Base-by-base conservation (phyloP, 2,113 vertebrate genomes). In the Hypomesus transpacificus region DNA sequence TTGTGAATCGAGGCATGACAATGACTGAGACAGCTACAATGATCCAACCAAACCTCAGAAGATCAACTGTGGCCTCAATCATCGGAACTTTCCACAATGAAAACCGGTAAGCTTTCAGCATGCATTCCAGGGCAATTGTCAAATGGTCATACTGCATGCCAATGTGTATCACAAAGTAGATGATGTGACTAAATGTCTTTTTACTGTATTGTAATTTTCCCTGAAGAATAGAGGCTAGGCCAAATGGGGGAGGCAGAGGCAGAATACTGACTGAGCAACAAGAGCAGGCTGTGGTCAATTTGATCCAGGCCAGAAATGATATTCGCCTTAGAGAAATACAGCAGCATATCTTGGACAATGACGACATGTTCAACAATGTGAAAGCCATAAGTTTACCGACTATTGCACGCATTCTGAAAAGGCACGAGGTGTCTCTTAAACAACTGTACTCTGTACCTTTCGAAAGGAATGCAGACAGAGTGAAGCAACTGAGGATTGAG, bases 391-490 rank as follows among this genome's bases (percentile, higher is more conserved):
- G 66, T 56, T 28, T 24, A 39, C n/a, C 7, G 64, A 66, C 34
- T 66, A 66, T 66, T 53, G 50, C 66, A 68, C 66, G 4, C 66
- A 53, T 68, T 17, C 66, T 28, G 66, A 56, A 20, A 68, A 68
- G 66, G 31, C 31, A 34, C 31, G 4, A 34, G 31, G 31, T 34
- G 31, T 34, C 31, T 34, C 31, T 34, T 5, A 34, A 34, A 34
- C 4, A 34, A 6, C 31, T 34, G 4, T 4, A 34, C 31, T 3
- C 4, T 34, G 4, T 7, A 4, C 4, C 31, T 34, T 24, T 24
- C 24, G 24, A 34, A 34, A 34, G 4, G 6, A 34, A 34, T 34
- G 31, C 31, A 34, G 31, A 34, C 31, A 4, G 31, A 34, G 31
- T 34, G 31, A 34, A 34, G 24, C 24, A 24, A 24, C 24, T 2